Percentiles rank a stretch among this genome's conserved stretches.
These are phyloP conservation scores for Galagoides demidoff DNA, from an alignment of 2,797 vertebrate genomes.

Conservation along the genomic window DNA sequence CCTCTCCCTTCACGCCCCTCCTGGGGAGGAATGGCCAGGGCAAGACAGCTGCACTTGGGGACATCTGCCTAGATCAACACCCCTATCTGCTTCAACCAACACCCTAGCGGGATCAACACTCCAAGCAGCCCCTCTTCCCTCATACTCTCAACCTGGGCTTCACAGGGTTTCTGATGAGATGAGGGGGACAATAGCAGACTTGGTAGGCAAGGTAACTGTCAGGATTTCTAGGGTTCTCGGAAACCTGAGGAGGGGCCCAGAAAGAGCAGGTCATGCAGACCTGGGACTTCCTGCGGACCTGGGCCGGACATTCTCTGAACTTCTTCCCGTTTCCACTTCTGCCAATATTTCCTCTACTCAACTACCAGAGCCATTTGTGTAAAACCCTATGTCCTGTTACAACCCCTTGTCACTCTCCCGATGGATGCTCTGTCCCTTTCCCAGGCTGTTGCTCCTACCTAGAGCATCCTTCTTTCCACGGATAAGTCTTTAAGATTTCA, in stretches of 20 bases:
- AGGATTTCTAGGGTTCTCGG: background rate
- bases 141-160: background rate
- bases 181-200: too few species aligned
- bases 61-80: background rate
- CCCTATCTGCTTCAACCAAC: accelerated
- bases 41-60: background rate
- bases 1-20: background rate
- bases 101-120: background rate
- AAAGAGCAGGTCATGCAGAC: background rate
- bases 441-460: background rate
- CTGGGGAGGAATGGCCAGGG: background rate
- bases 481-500: background rate
- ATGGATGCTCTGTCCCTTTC: background rate
- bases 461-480: background rate
- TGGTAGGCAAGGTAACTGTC: background rate
- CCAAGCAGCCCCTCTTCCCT: background rate
- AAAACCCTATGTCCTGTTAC: background rate
- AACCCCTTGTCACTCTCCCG: background rate
- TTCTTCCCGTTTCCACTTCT: background rate
- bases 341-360: background rate
- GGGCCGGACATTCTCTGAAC: background rate
- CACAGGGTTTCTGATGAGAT: background rate
- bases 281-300: background rate
- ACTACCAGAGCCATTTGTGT: background rate
- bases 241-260: background rate